Base-by-base conservation (phyloP, 1,140 invertebrate species). In the Drosophila equinoxialis region DNA sequence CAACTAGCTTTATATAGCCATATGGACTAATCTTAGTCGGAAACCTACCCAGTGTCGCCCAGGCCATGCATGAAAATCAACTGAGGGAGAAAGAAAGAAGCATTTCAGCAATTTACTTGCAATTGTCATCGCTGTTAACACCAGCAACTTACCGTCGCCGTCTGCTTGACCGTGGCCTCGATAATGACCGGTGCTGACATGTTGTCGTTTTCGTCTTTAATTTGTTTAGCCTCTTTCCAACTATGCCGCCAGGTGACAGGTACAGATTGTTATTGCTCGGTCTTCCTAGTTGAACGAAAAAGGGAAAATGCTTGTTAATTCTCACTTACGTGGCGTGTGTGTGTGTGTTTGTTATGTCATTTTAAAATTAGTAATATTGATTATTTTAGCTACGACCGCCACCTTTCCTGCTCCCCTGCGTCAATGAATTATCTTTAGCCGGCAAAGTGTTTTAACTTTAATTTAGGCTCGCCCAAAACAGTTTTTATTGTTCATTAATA, bases 161-260 rank as follows among this genome's bases (percentile, higher is more conserved):
- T 96, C 78, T 97, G 96, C 93, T 95, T 96, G 68, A 94, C 94
- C 57, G 95, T 95, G 70, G 96, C 95, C 73, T 95, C 94, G 75
- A 96, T 94, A 84, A 97, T 94, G 68, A 96, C 96, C 66, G 96
- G 96, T 91, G 94, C 94, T 63, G 94, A 92, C 94, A 94, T 94
- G 26, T 69, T 77, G 64, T 57, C 39, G 45, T 11, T 17, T 62
- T 23, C 17, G 23, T 20, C 14, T 8, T 17, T 37, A 37, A 37
- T 17, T 37, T 13, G 7, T 35, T 77, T 67, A 85, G 81, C 80
- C 83, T 89, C 83, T 83, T 48, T 37, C 42, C 51, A 33, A 42
- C 41, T 76, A 42, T 42, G 65, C 57, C 30, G 65, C 57, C 30
- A 45, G 39, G 41, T 35, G 2, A 63, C 59, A 63, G 68, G 78